Evolutionary conservation across 2,888 invertebrate genomes (phyloP).

Genomic region (Nephrotoma appendiculata): DNA sequence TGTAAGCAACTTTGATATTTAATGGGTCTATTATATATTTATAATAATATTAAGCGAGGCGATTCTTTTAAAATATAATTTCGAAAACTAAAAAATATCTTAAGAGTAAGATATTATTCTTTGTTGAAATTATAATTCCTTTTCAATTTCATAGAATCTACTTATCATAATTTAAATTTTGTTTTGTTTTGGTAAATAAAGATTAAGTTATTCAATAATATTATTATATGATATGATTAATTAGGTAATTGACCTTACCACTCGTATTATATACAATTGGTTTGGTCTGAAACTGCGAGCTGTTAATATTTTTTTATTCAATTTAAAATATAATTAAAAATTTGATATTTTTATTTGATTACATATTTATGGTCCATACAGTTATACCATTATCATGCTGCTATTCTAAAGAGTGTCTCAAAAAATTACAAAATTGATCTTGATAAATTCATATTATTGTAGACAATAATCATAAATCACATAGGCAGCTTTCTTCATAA

Average conservation of each 20-base stretch:
- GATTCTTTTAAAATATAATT: too few relatives aligned
- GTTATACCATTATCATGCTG: background rate
- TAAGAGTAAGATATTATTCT: too few relatives aligned
- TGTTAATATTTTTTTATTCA: background rate
- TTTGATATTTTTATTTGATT: background rate
- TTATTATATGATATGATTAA: background rate
- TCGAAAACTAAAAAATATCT: too few relatives aligned
- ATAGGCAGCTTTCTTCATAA: background rate
- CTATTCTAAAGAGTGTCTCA: background rate
- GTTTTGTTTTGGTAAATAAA: too few relatives aligned
- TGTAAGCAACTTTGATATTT: too few relatives aligned
- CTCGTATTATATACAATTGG: background rate
- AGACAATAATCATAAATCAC: background rate
- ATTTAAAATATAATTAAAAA: background rate
- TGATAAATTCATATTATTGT: background rate
- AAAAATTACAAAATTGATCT: background rate
- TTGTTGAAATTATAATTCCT: too few relatives aligned
- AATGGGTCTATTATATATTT: too few relatives aligned
- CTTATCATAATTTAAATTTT: too few relatives aligned
- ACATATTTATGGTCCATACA: background rate
- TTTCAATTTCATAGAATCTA: too few relatives aligned
- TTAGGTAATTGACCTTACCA: background rate
- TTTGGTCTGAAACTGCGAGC: background rate
- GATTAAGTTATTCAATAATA: too few relatives aligned
- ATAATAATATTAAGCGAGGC: too few relatives aligned